Base-by-base conservation (phyloP, 2,113 vertebrate species). In the Sisor rabdophorus region DNA sequence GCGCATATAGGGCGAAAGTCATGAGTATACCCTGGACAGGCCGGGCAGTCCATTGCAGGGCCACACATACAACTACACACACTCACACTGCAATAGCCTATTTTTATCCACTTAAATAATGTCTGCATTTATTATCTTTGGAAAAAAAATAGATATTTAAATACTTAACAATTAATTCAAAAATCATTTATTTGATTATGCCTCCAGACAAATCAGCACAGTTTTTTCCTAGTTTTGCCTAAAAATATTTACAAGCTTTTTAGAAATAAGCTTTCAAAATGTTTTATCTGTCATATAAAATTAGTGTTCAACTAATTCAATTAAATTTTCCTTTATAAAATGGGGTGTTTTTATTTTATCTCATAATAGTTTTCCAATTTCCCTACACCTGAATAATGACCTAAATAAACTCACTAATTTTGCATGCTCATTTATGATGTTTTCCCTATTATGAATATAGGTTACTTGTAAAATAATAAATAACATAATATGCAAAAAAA, bases 321-420 rank as follows among this genome's bases (percentile, higher is more conserved):
- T 10, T 63, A 58, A 47, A 19, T 67, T 69, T 7, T 28, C 32
- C 61, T 52, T n/a, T n/a, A n/a, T n/a, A n/a, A n/a, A n/a, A n/a
- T n/a, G 58, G 22, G 32, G 20, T 71, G 12, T 65, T 17, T 30
- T 22, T 56, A 50, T 67, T 32, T 71, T 52, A 17, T 52, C 58
- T 50, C 36, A 75, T 71, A 44, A 59, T 59, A 63, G 56, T 54
- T 75, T 76, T 71, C 76, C 76, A 44, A 71, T 65, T 76, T 82
- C 53, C 50, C 30, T 64, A 30, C 7, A 71, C 70, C 72, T 65
- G 47, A 79, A 67, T 44, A 30, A 19, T 80, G 75, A 59, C 75
- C 71, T 72, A 80, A 67, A 78, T 28, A 78, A 22, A 50, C 52
- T 58, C 40, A 65, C 70, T 61, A 73, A 75, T 79, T 63, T 16